Conservation (phyloP, 2,113 vertebrate species). For the Picathartes gymnocephalus region DNA sequence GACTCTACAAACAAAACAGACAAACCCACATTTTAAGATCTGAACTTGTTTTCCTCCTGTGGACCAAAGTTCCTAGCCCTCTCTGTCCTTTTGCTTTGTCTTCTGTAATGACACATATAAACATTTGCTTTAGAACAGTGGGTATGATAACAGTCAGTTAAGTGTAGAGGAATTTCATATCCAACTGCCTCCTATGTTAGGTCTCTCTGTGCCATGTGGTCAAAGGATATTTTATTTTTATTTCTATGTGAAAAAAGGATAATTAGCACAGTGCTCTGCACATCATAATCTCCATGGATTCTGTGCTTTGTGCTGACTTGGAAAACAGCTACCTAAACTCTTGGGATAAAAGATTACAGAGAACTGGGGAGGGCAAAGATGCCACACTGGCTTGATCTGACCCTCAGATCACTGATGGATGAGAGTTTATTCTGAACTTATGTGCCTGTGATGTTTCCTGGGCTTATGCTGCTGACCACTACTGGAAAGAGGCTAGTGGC, state of each 20-base stretch:
- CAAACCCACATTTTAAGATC: neutral
- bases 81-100: neutral
- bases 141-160: neutral
- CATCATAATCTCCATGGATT: neutral
- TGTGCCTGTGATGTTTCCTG: neutral
- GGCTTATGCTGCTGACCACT: neutral
- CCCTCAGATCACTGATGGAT: neutral
- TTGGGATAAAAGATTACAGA: neutral
- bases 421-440: neutral
- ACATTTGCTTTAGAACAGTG: neutral
- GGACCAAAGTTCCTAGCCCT: neutral
- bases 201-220: neutral
- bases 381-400: neutral
- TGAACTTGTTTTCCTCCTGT: neutral
- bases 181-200: accelerated
- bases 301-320: neutral
- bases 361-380: neutral
- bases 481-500: neutral
- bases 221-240: neutral
- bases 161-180: neutral
- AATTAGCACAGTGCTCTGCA: neutral
- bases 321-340: neutral
- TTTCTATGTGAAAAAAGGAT: neutral
- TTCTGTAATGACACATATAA: neutral
- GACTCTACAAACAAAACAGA: neutral